A percentile compares a stretch with the other conserved stretches of the same genome.
phyloP scores from a whole-genome alignment of 2,113 vertebrate genomes.

The Otocyon megalotis region DNA sequence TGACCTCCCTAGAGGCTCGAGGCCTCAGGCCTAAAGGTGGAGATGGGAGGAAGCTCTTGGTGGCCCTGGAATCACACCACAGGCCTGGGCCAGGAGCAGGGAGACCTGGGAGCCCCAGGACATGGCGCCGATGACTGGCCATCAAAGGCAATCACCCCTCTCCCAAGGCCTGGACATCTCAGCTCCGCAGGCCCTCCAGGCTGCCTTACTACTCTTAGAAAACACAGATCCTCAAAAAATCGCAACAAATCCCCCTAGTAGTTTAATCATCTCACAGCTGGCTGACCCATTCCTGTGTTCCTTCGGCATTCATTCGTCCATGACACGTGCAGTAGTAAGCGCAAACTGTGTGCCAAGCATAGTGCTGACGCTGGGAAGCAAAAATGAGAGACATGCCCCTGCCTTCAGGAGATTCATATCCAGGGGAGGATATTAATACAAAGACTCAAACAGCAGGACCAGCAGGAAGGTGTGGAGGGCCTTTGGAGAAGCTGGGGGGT shows the following conservation, averaged over 20 bases:
- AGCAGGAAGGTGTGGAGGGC: neutral
- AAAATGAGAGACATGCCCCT: neutral
- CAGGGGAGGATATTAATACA: neutral
- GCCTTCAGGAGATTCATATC: neutral
- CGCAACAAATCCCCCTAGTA: neutral
- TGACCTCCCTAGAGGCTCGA: neutral
- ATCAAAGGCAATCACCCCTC: neutral
- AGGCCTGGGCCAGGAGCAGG: neutral
- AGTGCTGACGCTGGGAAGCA: neutral
- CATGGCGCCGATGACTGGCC: neutral
- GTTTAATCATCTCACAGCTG: neutral
- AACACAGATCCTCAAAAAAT: neutral
- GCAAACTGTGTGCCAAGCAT: neutral
- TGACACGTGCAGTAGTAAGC: neutral
- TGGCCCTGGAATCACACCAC: neutral
- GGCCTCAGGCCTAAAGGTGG: neutral
- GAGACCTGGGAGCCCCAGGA: neutral
- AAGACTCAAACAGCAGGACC: neutral
- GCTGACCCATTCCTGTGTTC: neutral
- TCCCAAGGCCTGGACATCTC: neutral
- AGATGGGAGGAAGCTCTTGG: neutral
- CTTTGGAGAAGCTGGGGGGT: neutral
- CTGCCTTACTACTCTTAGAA: conserved; percentile 8
- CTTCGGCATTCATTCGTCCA: neutral
- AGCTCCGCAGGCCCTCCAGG: neutral